Evolutionary conservation across 2,113 vertebrate species (phyloP), one percentile per base, ranked within the genome.

Genomic region (Desmodus rotundus): DNA sequence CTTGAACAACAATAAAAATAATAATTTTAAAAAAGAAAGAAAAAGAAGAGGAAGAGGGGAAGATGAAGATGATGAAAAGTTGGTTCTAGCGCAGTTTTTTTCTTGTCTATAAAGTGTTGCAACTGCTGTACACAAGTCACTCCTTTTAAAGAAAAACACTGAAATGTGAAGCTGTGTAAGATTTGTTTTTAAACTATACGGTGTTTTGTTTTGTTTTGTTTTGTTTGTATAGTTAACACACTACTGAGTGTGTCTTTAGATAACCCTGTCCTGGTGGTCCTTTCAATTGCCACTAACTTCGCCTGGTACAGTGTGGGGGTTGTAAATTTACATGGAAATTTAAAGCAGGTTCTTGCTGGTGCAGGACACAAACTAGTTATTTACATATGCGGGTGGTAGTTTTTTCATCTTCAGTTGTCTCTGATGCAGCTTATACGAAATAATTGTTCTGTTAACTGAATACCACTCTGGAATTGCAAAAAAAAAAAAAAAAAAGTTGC

Each of bases 251-350:
- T n/a, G n/a, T n/a, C 98, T 99, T 99, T 98, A 98, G 98, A 98
- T 98, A 98, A 98, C 99, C 98, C 98, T 99, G 98, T 99, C 98
- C 98, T 99, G 98, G 99, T 99, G 99, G 99, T 99, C 98, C 99
- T 98, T 95, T 99, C 98, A 98, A 98, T 98, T 98, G 98, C 99
- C 99, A 99, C 99, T 99, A 98, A 99, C 98, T 98, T 99, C 99
- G 98, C 98, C 98, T 99, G 98, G 99, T 99, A 99, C 99, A 98
- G 98, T 99, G 98, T 98, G 98, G 99, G 98, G 98, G 98, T 98
- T 98, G 98, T 98, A 98, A 98, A 99, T 98, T 98, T 97, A 98
- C 98, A 98, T 99, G 98, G 98, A 98, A 98, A 98, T 99, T 98
- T 65, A 65, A 65, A 65, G 31, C 61, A 65, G 31, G 31, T 33